Conservation (phyloP, 1,140 invertebrate species). For the Drosophila pallidifrons region DNA sequence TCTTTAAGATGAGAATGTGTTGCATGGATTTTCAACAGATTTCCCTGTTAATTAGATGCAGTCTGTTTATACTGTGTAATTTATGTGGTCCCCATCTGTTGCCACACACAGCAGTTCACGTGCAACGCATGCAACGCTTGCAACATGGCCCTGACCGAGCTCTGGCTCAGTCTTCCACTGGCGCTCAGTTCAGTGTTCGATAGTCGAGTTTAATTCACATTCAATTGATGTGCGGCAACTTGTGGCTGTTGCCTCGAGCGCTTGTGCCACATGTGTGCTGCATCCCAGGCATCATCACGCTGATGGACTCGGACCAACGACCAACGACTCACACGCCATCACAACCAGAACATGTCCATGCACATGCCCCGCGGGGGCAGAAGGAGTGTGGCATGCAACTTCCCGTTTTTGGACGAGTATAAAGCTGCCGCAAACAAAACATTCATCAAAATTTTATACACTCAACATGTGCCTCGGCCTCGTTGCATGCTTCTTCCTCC, state of each 20-base stretch:
- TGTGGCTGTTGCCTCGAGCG: constrained; percentile 49
- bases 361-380: neutral
- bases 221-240: constrained; percentile 75
- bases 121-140: constrained; percentile 45
- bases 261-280: constrained; percentile 51
- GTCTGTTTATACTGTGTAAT: constrained; percentile 75
- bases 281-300: constrained; percentile 49
- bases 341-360: constrained; percentile 30
- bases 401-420: constrained; percentile 46
- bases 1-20: constrained; percentile 20
- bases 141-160: constrained; percentile 47
- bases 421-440: constrained; percentile 72
- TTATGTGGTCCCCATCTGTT: constrained; percentile 56
- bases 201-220: constrained; percentile 67
- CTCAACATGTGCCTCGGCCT: constrained; percentile 74
- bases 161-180: constrained; percentile 35
- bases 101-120: constrained; percentile 1
- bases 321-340: constrained; percentile 44
- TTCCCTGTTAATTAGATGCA: constrained; percentile 81
- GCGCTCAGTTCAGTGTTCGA: constrained; percentile 43
- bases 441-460: constrained; percentile 83
- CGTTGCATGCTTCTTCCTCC: constrained; percentile 30
- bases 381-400: constrained; percentile 38
- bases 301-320: constrained; percentile 27
- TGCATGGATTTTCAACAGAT: constrained; percentile 53